These are phyloP conservation scores for Eupithecia subfuscata DNA, from an alignment of 2,888 invertebrate species.

Conservation along the genomic window DNA sequence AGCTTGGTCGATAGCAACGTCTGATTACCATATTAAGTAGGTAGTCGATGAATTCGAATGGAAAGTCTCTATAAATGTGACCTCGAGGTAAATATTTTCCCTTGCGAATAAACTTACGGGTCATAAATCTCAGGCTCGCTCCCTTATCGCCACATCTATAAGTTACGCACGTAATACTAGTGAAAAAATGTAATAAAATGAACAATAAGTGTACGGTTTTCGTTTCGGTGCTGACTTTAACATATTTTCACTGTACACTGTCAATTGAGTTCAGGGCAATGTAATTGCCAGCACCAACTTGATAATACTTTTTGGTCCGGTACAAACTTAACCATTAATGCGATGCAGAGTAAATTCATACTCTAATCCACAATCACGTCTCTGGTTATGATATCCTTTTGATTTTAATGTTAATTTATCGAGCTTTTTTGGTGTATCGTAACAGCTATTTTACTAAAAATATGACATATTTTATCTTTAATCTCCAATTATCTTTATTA, in stretches of 20 bases:
- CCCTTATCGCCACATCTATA: slow-evolving; percentile 56
- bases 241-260: not conserved
- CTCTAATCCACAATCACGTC: not conserved
- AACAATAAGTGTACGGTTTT: slow-evolving; percentile 11
- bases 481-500: not conserved
- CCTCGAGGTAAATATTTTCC: slow-evolving; percentile 50
- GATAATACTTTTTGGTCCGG: not conserved
- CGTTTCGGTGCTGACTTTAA: slow-evolving; percentile 2
- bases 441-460: not conserved
- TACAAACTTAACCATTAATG: not conserved
- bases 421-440: too few species aligned
- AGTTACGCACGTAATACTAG: slow-evolving; percentile 50
- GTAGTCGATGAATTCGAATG: slow-evolving; percentile 10
- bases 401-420: not conserved
- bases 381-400: not conserved
- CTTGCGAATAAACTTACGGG: slow-evolving; percentile 49
- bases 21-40: not conserved
- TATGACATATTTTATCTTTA: not conserved
- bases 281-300: not conserved
- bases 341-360: not conserved
- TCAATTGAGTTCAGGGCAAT: slow-evolving; percentile 8
- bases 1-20: not conserved
- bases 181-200: slow-evolving; percentile 49
- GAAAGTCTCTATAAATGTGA: slow-evolving; percentile 41
- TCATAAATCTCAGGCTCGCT: slow-evolving; percentile 54